Base-by-base conservation (phyloP, 2,797 vertebrate genomes). In the Pangasius krempfi region DNA sequence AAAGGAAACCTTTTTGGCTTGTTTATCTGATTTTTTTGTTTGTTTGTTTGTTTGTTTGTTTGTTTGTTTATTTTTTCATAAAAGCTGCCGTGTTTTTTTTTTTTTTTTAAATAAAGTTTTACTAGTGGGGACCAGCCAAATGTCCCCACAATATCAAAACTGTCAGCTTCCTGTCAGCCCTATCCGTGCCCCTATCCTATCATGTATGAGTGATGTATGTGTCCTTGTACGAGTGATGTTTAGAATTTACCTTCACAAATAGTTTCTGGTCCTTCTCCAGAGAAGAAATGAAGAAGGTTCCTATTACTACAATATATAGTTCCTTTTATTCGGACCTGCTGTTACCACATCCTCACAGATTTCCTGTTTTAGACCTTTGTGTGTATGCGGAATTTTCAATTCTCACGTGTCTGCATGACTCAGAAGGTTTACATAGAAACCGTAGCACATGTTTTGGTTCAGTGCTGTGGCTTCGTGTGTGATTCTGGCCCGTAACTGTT, bases 371-470 rank as follows among this genome's bases (percentile, higher is more conserved):
- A 68, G 1, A 68, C 44, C n/a, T 47, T 40, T 30, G 16, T 27
- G 40, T 33, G 5, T 9, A n/a, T 70, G n/a, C 50, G 33, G 44
- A 50, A 44, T 70, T 70, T 25, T 10, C 14, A 47, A 0, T 50
- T 30, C 3, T 66, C 40, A 18, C 20, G 54, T 4, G 13, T 58
- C 25, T 44, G 33, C 18, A 22, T 54, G 27, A 62, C 40, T 72
- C 25, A 16, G 40, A 80, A 66, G 76, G 68, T 76, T 84, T 37
- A 84, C 56, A 58, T 10, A 60, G 78, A 56, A 44, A 72, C 40
- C 25, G 47, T 7, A 64, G 20, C 30, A n/a, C 58, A 30, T 70
- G 64, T 86, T 75, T 60, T 25, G 22, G 5, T 60, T 86, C 72
- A 14, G 66, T 37, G 40, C 44, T 68, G 20, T 68, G 12, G 30